These are phyloP conservation scores for Campoplex nolae DNA, from an alignment of 2,888 invertebrate species.

Conservation along the genomic window DNA sequence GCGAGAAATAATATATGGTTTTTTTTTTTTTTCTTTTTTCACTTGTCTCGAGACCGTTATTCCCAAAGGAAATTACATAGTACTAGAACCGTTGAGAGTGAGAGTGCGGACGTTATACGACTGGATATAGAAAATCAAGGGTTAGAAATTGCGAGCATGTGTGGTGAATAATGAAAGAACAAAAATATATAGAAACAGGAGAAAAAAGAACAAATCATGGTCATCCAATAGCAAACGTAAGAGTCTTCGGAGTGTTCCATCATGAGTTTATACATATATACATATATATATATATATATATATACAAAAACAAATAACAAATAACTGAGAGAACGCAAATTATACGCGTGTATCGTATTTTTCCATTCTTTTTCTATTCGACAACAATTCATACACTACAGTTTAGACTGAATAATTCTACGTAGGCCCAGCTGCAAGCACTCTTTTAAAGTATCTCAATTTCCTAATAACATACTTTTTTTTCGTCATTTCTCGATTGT, in stretches of 20 bases:
- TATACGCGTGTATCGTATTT: slow-evolving; percentile 77
- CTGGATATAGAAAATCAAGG: slow-evolving; percentile 45
- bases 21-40: slow-evolving; percentile 25
- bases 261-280: slow-evolving; percentile 56
- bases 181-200: slow-evolving; percentile 31
- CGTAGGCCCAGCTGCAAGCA: slow-evolving; percentile 65
- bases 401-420: slow-evolving; percentile 64
- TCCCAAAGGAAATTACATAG: slow-evolving; percentile 58
- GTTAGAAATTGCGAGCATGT: slow-evolving; percentile 41
- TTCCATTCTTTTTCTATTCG: slow-evolving; percentile 78
- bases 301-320: slow-evolving; percentile 49
- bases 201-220: slow-evolving; percentile 72
- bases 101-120: slow-evolving; percentile 32
- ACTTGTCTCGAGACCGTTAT: slow-evolving; percentile 59
- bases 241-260: slow-evolving; percentile 66
- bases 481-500: slow-evolving; percentile 8
- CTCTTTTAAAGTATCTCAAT: not conserved
- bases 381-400: slow-evolving; percentile 41
- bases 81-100: slow-evolving; percentile 48
- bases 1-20: slow-evolving; percentile 48
- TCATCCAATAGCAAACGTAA: slow-evolving; percentile 75
- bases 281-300: slow-evolving; percentile 43
- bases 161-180: slow-evolving; percentile 16
- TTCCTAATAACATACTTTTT: not conserved
- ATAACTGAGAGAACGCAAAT: slow-evolving; percentile 70